Conservation (phyloP, 30 jellyfish, hydroid and myxozoan genomes). For the Aurelia sp. region DNA sequence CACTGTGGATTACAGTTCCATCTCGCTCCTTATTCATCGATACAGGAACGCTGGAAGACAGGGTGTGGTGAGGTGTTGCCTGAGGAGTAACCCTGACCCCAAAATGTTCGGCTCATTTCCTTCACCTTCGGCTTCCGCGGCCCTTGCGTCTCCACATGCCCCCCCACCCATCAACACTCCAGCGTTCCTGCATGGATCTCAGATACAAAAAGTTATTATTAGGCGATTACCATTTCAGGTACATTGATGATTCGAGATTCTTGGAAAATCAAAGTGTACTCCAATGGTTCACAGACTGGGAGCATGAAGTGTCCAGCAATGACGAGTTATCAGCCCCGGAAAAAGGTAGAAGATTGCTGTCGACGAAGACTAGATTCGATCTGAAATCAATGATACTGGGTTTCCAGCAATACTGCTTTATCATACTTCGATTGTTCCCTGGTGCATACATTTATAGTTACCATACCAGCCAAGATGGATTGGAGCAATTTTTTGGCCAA, state of each 20-base stretch:
- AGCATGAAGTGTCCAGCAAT: background rate
- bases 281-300: slow-evolving; percentile 31
- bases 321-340: background rate
- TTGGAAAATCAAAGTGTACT: slow-evolving; percentile 3
- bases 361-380: slow-evolving; percentile 14
- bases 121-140: no score
- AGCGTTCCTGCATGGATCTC: no score
- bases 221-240: background rate
- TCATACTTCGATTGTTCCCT: background rate
- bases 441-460: slow-evolving; percentile 22
- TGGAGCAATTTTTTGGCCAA: slow-evolving; percentile 26
- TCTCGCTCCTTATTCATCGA: no score
- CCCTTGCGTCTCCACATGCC: no score
- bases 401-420: slow-evolving; percentile 1
- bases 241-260: slow-evolving; percentile 2
- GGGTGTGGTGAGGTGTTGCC: no score
- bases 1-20: no score
- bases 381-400: background rate
- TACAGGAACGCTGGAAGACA: no score
- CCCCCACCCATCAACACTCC: no score
- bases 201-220: background rate
- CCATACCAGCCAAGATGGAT: slow-evolving; percentile 14
- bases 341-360: slow-evolving; percentile 1
- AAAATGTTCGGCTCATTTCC: no score
- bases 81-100: no score